Evolutionary conservation across 2,888 invertebrate genomes (phyloP).

Genomic region (Pachliopta kotzebuea): DNA sequence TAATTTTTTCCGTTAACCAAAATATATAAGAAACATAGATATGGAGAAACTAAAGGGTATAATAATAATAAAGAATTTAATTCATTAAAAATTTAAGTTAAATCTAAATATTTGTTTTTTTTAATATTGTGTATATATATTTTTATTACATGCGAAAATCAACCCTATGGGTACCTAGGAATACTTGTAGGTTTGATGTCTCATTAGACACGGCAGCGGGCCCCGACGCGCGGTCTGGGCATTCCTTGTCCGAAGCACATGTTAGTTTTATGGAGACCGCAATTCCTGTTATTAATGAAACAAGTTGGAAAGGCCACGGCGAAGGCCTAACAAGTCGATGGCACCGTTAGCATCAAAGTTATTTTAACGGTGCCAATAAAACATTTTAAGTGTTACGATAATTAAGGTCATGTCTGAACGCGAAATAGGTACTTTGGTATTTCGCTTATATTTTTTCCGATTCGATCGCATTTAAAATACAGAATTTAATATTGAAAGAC

Average conservation of each 20-base stretch:
- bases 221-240: constrained; percentile 59
- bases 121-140: background rate
- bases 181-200: constrained; percentile 19
- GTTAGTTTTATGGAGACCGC: constrained; percentile 53
- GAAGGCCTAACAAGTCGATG: constrained; percentile 51
- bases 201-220: constrained; percentile 33
- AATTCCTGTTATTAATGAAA: constrained; percentile 49
- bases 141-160: background rate
- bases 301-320: constrained; percentile 62
- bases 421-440: background rate
- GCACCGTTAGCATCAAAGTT: constrained; percentile 28
- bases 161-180: constrained; percentile 20
- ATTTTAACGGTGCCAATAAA: constrained; percentile 20
- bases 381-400: background rate
- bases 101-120: background rate
- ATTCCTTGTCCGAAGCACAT: constrained; percentile 48
- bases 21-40: too few relatives aligned
- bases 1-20: too few relatives aligned
- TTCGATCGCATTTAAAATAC: too few relatives aligned
- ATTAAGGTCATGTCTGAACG: background rate
- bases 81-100: background rate
- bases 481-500: too few relatives aligned
- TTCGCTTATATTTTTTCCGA: background rate
- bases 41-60: too few relatives aligned
- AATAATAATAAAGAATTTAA: background rate